Conservation (phyloP, 2,888 invertebrate genomes). For the Notodonta dromedarius region DNA sequence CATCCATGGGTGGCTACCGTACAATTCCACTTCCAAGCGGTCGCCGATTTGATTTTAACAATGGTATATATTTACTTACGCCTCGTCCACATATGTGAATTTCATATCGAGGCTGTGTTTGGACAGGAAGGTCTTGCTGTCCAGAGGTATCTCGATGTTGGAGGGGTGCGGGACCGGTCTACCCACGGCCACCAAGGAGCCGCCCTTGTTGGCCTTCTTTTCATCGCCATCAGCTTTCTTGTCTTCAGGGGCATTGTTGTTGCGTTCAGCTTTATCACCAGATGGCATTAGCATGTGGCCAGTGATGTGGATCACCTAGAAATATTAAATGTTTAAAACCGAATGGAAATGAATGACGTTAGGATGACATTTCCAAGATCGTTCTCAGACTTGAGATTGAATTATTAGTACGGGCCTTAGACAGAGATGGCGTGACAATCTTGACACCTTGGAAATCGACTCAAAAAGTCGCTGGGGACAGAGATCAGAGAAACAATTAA, state of each 20-base stretch:
- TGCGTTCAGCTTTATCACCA: slow-evolving; percentile 45
- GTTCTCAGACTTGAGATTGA: no score
- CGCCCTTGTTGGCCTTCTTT: slow-evolving; percentile 52
- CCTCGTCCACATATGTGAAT: slow-evolving; percentile 96
- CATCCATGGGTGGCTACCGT: no score
- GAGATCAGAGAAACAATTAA: no score
- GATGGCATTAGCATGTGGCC: slow-evolving; percentile 89
- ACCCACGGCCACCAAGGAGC: slow-evolving; percentile 89
- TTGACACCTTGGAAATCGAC: no score
- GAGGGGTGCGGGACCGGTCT: slow-evolving; percentile 95
- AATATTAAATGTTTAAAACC: slow-evolving; percentile 13
- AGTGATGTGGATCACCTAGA: slow-evolving; percentile 94
- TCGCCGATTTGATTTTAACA: background rate
- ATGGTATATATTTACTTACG: slow-evolving; percentile 84
- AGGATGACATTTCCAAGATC: no score
- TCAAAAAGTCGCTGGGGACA: no score
- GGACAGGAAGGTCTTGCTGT: slow-evolving; percentile 94
- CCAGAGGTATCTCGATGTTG: slow-evolving; percentile 95
- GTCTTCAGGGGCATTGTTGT: slow-evolving; percentile 63
- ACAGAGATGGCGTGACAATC: no score
- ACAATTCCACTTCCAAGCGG: no score
- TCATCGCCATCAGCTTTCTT: slow-evolving; percentile 56
- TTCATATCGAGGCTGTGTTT: slow-evolving; percentile 97
- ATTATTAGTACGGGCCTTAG: no score
- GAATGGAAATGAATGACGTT: no score